Base-by-base conservation (phyloP, 1,140 invertebrate genomes). In the Mylabris phalerata region DNA sequence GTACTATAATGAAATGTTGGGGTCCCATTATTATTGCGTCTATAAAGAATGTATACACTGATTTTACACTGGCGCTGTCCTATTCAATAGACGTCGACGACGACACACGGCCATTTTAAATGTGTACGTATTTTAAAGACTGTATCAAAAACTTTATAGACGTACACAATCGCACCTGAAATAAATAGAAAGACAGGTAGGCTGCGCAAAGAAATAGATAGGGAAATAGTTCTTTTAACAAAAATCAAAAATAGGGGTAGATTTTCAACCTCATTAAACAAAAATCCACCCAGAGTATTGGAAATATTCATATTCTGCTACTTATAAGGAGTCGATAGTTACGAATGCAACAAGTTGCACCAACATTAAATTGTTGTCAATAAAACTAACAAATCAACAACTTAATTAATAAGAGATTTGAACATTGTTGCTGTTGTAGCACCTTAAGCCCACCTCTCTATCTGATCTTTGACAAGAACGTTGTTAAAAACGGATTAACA, bases 1-100 rank as follows among this genome's bases (percentile, higher is more conserved):
- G 58, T 43, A 65, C 64, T 63, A 69, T 69, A 69, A 69, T 67
- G 64, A 69, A 69, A 69, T 67, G 67, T 66, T 67, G 63, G 65
- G 67, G 67, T 67, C 58, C 67, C 60, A 67, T 67, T 67, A 67
- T 67, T 67, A 69, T 69, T 60, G 62, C 57, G 39, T 51, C 61
- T 57, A 68, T 62, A 69, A 67, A 66, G 67, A 66, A 69, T 63
- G 67, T 69, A 66, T 69, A 66, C 65, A 67, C 48, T 60, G 65
- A 69, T 67, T 69, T 67, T 69, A 69, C 65, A 69, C 42, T 56
- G 63, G 50, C 58, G 55, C 58, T 61, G 51, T 48, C 47, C 54
- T 52, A 60, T 67, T 68, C 56, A 64, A 60, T 64, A 54, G 49
- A 62, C 41, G 19, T 19, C 19, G 19, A 19, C 19, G 19, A 19